These are phyloP conservation scores for Steinernema hermaphroditum DNA, from an alignment of 2,888 invertebrate species.

Conservation along the genomic window DNA sequence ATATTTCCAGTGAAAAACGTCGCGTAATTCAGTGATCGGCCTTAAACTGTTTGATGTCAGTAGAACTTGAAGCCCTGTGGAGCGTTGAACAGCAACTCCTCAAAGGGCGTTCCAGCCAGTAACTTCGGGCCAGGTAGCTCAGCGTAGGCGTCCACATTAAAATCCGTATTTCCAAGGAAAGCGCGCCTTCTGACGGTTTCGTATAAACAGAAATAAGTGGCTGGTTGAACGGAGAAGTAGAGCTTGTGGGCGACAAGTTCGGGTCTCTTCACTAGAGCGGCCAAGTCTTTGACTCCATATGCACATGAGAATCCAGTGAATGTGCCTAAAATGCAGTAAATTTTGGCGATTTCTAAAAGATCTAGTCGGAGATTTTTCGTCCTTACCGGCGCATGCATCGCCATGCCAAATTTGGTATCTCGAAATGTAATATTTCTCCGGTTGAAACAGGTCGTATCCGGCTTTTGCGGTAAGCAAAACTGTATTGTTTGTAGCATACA, in stretches of 20 bases:
- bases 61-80: not conserved
- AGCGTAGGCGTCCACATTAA: not conserved
- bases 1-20: no score
- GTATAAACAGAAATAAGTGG: slow-evolving; percentile 55
- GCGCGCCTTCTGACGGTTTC: not conserved
- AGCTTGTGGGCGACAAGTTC: slow-evolving; percentile 67
- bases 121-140: not conserved
- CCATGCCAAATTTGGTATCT: slow-evolving; percentile 28
- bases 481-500: no score
- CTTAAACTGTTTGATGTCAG: not conserved
- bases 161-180: not conserved
- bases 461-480: not conserved
- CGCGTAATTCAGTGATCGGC: not conserved
- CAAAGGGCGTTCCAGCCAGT: not conserved
- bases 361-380: no score
- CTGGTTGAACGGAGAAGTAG: slow-evolving; percentile 54
- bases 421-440: slow-evolving; percentile 32
- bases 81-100: not conserved
- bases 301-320: slow-evolving; percentile 48
- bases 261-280: slow-evolving; percentile 46
- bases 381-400: not conserved
- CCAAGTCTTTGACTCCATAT: slow-evolving; percentile 63
- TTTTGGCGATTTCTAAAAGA: no score
- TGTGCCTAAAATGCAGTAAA: no score
- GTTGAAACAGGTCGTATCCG: not conserved